Conservation (phyloP, 1,140 invertebrate genomes). For the Ericerus pela region DNA sequence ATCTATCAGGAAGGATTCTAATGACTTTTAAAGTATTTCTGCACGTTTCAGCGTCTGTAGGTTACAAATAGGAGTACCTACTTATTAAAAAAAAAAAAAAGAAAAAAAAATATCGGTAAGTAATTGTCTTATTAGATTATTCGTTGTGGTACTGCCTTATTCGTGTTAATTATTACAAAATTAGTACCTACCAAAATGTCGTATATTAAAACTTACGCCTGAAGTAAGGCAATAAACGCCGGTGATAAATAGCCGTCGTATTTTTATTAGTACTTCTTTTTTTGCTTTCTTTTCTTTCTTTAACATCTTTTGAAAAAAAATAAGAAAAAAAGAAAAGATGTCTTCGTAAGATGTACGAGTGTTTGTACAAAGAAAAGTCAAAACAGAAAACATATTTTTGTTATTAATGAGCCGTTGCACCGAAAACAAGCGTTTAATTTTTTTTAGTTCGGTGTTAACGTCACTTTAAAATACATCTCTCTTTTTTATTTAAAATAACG, state of each 20-base stretch:
- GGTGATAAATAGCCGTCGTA: constrained; percentile 7
- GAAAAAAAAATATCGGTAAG: neutral
- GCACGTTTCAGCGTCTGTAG: too few species aligned
- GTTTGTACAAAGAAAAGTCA: constrained; percentile 1
- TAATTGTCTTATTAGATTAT: constrained; percentile 5
- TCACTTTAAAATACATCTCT: constrained; percentile 11
- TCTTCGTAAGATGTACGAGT: neutral
- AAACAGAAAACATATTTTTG: constrained; percentile 11
- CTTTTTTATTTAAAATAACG: neutral
- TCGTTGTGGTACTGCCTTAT: constrained; percentile 3
- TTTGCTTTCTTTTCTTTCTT: too few species aligned
- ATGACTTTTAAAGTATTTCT: too few species aligned
- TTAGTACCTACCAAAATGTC: constrained; percentile 7
- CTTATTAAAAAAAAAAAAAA: constrained; percentile 3
- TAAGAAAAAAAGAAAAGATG: too few species aligned
- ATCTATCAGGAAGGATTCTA: too few species aligned
- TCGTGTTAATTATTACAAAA: constrained; percentile 12
- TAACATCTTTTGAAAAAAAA: too few species aligned
- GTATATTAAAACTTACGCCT: constrained; percentile 6
- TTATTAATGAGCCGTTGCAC: constrained; percentile 12
- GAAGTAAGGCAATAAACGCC: constrained; percentile 1
- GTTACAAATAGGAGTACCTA: too few species aligned
- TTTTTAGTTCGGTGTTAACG: constrained; percentile 9
- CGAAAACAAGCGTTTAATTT: constrained; percentile 12
- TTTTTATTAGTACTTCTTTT: constrained; percentile 2